Percentiles rank a stretch among this genome's conserved stretches.
These are phyloP conservation scores for Nebria ingens DNA, from an alignment of 1,140 invertebrate genomes.

Conservation along the genomic window DNA sequence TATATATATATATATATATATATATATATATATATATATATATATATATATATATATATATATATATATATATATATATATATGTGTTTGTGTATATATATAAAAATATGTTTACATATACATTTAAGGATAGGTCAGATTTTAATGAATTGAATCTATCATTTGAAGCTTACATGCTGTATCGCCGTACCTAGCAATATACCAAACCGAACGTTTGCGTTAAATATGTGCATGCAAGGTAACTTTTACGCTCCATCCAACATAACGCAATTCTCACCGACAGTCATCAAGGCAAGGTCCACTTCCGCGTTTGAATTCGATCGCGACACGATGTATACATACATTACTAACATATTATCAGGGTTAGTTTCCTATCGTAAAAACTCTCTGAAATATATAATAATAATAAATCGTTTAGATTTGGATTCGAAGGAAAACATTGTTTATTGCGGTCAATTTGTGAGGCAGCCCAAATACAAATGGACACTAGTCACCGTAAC, in stretches of 20 bases:
- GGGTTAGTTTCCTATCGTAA: no score
- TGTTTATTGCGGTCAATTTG: constrained; percentile 6
- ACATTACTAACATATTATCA: not conserved
- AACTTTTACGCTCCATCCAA: not conserved
- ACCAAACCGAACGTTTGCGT: not conserved
- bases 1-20: no score
- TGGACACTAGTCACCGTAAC: not conserved
- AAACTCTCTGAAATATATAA: no score
- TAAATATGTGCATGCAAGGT: not conserved
- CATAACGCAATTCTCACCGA: not conserved
- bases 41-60: no score
- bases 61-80: no score
- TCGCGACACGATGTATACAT: not conserved
- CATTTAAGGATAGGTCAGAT: no score
- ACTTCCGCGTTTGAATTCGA: not conserved
- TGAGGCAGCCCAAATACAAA: not conserved
- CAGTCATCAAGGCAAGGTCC: not conserved
- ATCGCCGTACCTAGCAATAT: not conserved
- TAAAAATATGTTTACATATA: no score
- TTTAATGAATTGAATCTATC: not conserved
- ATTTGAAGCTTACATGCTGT: not conserved
- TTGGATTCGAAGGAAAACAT: constrained; percentile 1
- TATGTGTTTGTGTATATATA: no score
- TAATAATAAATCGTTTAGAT: not conserved
- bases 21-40: no score